Base-by-base conservation (phyloP, 2,797 vertebrate species). In the Macropus fuliginosus region DNA sequence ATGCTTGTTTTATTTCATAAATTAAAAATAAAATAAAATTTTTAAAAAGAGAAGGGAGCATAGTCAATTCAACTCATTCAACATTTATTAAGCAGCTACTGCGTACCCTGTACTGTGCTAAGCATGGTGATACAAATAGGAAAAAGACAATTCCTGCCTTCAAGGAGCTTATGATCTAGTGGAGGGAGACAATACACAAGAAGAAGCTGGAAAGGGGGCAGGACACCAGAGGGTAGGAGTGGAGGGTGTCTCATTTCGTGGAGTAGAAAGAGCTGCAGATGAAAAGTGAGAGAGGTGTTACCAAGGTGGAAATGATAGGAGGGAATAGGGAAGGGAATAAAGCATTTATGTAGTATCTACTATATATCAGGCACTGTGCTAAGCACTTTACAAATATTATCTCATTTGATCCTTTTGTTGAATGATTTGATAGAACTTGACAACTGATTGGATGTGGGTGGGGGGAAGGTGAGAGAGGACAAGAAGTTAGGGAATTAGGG, bases 321-420 rank as follows among this genome's bases (percentile, higher is more conserved):
- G 31, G 13, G 59, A 62, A 62, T 34, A 62, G 59, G 31, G 59
- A 62, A 62, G 13, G 31, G 59, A 62, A 34, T 62, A 62, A 21
- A 5, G 0, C 16, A 27, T 5, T 24, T 0, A 34, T 0, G 24
- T 66, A n/a, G 28, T 1, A 34, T 31, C 34, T 21, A 12, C 57
- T 46, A 4, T 0, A 1, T 55, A 56, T 54, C 74, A 87, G 40
- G 34, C 27, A 21, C 50, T 5, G 29, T 52, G 40, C 29, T 24
- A 4, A 34, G 74, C 28, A 56, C 55, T 34, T 93, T 87, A 8
- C 8, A 16, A 2, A 4, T 13, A 62, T 28, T 28, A 55, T 59
- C 31, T 62, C 31, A 4, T 34, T 90, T 31, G 24, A 87, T 5
- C n/a, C 56, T 55, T 52, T 34, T 34, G 14, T 62, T 34, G 59